Percentiles rank a stretch among this genome's conserved stretches.
These are phyloP conservation scores for Batillaria attramentaria DNA, from an alignment of 1,140 invertebrate genomes.

Conservation along the genomic window DNA sequence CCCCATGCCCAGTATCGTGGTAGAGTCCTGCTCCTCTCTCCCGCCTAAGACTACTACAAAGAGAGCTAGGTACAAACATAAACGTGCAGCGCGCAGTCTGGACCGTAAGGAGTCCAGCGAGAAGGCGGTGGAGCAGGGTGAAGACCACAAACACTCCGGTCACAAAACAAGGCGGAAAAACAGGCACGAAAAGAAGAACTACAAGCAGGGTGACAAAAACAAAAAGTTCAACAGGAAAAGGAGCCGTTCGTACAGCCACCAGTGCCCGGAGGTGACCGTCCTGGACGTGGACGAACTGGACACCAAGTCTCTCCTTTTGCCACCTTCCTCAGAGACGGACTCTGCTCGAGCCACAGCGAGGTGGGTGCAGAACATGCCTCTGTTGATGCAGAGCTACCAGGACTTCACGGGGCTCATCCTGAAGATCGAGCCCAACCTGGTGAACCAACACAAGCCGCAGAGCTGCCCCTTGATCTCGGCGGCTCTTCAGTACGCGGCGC, in stretches of 20 bases:
- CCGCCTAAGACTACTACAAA: not conserved
- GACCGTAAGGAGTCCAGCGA: not conserved
- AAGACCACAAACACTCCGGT: not conserved
- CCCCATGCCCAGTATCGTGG: slow-evolving; percentile 29
- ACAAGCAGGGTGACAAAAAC: not conserved
- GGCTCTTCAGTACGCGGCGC: slow-evolving; percentile 13
- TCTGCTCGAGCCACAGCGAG: slow-evolving; percentile 1
- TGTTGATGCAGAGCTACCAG: slow-evolving; percentile 39
- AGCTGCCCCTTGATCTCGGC: slow-evolving; percentile 41
- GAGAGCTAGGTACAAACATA: not conserved
- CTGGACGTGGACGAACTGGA: slow-evolving; percentile 27
- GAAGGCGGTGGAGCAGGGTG: not conserved
- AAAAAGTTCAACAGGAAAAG: not conserved
- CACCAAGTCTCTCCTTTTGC: not conserved
- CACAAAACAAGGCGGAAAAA: not conserved
- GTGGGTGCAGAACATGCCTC: slow-evolving; percentile 50
- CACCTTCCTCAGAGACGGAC: slow-evolving; percentile 3
- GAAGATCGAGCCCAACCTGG: slow-evolving; percentile 30
- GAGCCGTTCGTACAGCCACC: not conserved
- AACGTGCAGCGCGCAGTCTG: not conserved
- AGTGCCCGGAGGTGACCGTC: slow-evolving; percentile 19
- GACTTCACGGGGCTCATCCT: slow-evolving; percentile 40
- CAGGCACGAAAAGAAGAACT: too few species aligned
- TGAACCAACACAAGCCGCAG: slow-evolving; percentile 29
- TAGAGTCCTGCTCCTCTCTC: slow-evolving; percentile 24